Evolutionary conservation across 2,888 invertebrate genomes (phyloP).

Genomic region (Brassicogethes aeneus): DNA sequence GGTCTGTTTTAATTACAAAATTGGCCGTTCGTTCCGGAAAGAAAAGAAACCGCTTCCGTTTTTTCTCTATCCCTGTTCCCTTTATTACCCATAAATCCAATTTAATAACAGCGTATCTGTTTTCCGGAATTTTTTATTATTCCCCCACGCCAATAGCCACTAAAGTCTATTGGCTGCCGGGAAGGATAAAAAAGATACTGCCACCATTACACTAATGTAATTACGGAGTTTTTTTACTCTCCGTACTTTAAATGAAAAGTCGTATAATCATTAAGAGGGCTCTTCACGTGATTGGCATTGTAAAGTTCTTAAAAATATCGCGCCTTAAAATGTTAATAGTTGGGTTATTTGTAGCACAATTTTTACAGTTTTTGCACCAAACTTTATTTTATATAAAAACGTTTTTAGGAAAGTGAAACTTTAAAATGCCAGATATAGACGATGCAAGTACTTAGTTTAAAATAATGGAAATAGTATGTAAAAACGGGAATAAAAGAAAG

Average conservation of each 20-base stretch:
- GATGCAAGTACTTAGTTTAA: too few species aligned
- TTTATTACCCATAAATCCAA: conserved; percentile 28
- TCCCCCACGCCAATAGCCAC: conserved; percentile 21
- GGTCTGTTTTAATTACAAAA: conserved; percentile 24
- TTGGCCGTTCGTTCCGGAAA: conserved; percentile 21
- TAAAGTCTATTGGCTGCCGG: conserved; percentile 9
- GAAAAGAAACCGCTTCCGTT: conserved; percentile 19
- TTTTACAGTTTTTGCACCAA: too few species aligned
- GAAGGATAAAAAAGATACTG: conserved; percentile 3
- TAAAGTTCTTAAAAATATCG: too few species aligned
- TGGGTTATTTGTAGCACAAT: too few species aligned
- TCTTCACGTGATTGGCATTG: too few species aligned
- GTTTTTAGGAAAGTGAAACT: too few species aligned
- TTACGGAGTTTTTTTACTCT: conserved; percentile 7
- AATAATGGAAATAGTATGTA: conserved; percentile 1
- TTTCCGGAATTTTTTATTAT: conserved; percentile 21
- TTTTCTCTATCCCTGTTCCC: conserved; percentile 17
- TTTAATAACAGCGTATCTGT: conserved; percentile 22
- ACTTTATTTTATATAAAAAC: too few species aligned
- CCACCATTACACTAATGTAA: conserved; percentile 11
- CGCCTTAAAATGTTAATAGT: too few species aligned
- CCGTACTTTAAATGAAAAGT: too few species aligned
- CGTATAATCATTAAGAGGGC: too few species aligned
- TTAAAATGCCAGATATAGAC: too few species aligned
- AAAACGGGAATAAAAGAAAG: background rate